phyloP scores from a whole-genome alignment of 2,113 vertebrate genomes.

The Nycticebus coucang region DNA sequence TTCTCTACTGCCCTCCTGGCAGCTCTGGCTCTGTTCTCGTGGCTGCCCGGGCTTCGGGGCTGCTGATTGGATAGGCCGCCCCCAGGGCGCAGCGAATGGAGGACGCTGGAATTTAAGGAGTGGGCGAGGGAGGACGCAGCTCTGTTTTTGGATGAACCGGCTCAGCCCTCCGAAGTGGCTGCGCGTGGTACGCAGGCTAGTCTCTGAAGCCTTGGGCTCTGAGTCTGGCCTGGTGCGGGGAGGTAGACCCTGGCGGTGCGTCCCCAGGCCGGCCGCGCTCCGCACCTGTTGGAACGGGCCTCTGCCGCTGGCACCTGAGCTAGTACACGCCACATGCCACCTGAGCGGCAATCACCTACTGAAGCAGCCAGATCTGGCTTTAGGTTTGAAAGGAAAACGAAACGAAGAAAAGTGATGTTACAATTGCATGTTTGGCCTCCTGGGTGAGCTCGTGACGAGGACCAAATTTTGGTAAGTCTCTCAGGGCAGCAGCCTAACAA shows the following conservation, averaged over 20 bases:
- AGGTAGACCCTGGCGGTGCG: not conserved
- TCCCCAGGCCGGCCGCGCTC: too few species aligned
- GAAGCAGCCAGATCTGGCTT: not conserved
- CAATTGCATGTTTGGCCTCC: not conserved
- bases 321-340: not conserved
- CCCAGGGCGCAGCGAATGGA: not conserved
- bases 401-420: not conserved
- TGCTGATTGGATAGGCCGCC: slow-evolving; percentile 2
- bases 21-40: not conserved
- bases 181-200: not conserved
- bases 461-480: not conserved
- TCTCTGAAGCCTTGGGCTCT: not conserved
- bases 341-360: not conserved
- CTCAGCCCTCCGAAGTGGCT: not conserved
- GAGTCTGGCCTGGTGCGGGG: rapidly evolving
- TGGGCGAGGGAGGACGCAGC: not conserved
- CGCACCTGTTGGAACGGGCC: not conserved
- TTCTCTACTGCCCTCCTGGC: not conserved
- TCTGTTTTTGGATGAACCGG: not conserved
- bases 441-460: not conserved
- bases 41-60: not conserved
- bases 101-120: slow-evolving; percentile 36
- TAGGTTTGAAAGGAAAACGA: slow-evolving; percentile 35
- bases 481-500: not conserved
- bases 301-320: not conserved